These are phyloP conservation scores for Phacellophora camtschatica DNA, from an alignment of 30 jellyfish, hydroid and myxozoan species.

Conservation along the genomic window DNA sequence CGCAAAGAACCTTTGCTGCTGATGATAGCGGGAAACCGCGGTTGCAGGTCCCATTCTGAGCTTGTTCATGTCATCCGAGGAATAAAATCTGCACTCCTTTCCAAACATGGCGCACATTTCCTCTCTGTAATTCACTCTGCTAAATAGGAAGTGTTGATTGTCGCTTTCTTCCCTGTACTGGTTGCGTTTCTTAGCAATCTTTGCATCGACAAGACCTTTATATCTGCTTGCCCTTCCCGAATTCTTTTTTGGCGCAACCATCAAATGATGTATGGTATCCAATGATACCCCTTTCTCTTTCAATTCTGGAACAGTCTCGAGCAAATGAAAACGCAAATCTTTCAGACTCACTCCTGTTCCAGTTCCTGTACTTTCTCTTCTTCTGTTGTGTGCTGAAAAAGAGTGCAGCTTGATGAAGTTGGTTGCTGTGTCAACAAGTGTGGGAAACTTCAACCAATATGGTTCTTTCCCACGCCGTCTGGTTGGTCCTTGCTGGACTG, in stretches of 20 bases:
- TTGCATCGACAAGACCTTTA: neutral
- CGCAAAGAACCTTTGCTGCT: neutral
- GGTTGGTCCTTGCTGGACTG: neutral
- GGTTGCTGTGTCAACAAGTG: slow-evolving; percentile 2
- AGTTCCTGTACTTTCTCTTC: slow-evolving; percentile 4
- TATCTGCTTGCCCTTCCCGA: neutral
- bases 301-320: neutral
- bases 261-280: neutral
- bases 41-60: slow-evolving; percentile 5
- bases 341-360: neutral
- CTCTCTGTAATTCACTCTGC: slow-evolving; percentile 7
- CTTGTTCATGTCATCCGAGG: neutral
- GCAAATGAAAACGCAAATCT: neutral
- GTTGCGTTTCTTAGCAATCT: neutral
- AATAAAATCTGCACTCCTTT: neutral
- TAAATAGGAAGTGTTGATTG: neutral
- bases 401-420: slow-evolving; percentile 13
- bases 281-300: neutral
- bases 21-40: neutral
- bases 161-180: neutral
- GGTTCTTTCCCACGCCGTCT: slow-evolving; percentile 1
- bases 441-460: neutral
- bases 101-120: neutral
- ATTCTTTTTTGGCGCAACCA: neutral
- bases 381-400: slow-evolving; percentile 4